Base-by-base conservation (phyloP, 2,797 vertebrate species). In the Danio albolineatus region DNA sequence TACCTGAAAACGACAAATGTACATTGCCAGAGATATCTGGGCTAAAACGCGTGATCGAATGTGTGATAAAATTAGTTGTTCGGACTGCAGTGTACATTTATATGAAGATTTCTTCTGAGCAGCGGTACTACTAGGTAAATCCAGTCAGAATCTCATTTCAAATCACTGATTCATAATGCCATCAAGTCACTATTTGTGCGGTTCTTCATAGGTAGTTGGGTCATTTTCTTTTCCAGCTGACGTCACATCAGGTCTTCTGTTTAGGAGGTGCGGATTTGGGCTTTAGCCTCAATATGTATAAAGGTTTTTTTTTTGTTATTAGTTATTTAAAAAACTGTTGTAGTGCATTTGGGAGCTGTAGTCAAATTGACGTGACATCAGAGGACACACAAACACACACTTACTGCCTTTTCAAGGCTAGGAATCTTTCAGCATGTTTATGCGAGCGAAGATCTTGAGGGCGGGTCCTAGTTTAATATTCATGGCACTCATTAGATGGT, bases 401-500 rank as follows among this genome's bases (percentile, higher is more conserved):
- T 61, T 51, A 76, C 44, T 77, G 53, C 56, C n/a, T 83, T 76
- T 64, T 66, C 12, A 69, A 65, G 83, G 92, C 94, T 97, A 98
- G 36, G 96, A 96, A 92, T 98, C 97, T 91, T 97, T 98, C 41
- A 99, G 95, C 96, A 97, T 96, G 90, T 94, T 97, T 93, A 99
- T 99, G 64, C 95, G 96, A 3, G 97, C 96, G 0, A 96, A 99
- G 91, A 99, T 98, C 93, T 99, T 98, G 77, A 98, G 96, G 0
- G 97, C 97, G 0, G 97, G 97, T 65, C 97, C 97, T 87, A 99
- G 90, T 86, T 98, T 99, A 94, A 99, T 98, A 94, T 98, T 99
- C 97, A 98, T 98, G 87, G 97, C 94, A 74, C 96, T 98, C 97
- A 99, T 99, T 65, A 99, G 95, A 72, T 99, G 97, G 88, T 99